Conservation (phyloP, 2,797 vertebrate genomes). For the Setipinna tenuifilis region DNA sequence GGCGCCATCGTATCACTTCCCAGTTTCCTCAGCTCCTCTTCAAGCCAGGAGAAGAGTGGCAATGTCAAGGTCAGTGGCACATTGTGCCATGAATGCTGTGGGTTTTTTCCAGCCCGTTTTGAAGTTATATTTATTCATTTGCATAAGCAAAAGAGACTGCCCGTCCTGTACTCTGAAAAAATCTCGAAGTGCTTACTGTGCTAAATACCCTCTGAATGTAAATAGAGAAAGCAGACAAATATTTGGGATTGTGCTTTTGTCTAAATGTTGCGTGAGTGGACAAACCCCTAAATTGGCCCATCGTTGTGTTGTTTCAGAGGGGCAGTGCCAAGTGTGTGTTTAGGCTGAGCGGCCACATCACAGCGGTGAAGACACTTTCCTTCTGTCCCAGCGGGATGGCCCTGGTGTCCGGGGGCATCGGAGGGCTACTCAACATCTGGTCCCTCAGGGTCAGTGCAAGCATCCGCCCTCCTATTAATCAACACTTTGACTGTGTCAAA, state of each 20-base stretch:
- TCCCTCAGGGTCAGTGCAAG: constrained; percentile 73
- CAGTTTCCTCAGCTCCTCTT: constrained; percentile 64
- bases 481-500: too few relatives aligned
- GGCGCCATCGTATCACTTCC: constrained; percentile 69
- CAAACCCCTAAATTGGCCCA: background rate
- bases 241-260: background rate
- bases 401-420: constrained; percentile 79
- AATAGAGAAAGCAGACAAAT: background rate
- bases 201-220: background rate
- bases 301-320: constrained; percentile 49
- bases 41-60: constrained; percentile 65
- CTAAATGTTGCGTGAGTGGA: background rate
- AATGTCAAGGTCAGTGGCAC: constrained; percentile 68
- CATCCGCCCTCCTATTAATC: too few relatives aligned
- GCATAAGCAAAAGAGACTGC: background rate
- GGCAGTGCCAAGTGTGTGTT: constrained; percentile 75
- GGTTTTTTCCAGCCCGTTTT: constrained; percentile 13
- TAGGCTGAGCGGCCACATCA: constrained; percentile 80
- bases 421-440: constrained; percentile 83
- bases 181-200: background rate
- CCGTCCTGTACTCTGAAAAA: too few relatives aligned
- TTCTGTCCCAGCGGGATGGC: constrained; percentile 78
- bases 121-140: background rate
- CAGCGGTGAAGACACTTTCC: constrained; percentile 77
- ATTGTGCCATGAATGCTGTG: background rate